Base-by-base conservation (phyloP, 2,797 vertebrate species). In the Lutjanus argentimaculatus region DNA sequence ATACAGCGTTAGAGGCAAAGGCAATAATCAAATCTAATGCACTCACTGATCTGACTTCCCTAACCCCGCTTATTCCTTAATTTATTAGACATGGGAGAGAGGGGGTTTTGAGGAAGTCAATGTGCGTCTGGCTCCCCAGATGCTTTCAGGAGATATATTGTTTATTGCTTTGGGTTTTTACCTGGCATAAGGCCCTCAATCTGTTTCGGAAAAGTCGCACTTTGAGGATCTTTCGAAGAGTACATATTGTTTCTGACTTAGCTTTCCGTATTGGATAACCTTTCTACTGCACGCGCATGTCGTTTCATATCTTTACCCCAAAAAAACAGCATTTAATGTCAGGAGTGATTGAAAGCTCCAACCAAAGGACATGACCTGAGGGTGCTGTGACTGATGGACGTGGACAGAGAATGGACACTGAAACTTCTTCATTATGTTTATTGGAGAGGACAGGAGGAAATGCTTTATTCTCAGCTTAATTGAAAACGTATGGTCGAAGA, bases 11-110 rank as follows among this genome's bases (percentile, higher is more conserved):
- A 74, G 89, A 94, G 92, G 93, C 88, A 93, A 93, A 88, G 83
- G 84, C 89, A 92, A 91, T 95, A 95, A 96, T 95, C 94, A 94
- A 92, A 95, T 95, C 90, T 91, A 91, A 93, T 87, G 92, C 87
- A 79, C 87, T 82, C 66, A 67, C 80, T 85, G 90, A 93, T 91
- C 90, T 93, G 92, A 93, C 93, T 95, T 85, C 79, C 77, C 86
- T 92, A 94, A 94, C 91, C 93, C 80, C 62, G 42, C 91, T 92
- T 89, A 92, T 93, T 89, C 91, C 88, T 92, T 93, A 94, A 95
- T 95, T 95, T 95, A 95, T 95, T 95, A 95, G 92, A 95, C 92
- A 88, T 79, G 84, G 89, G 87, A 88, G 72, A 81, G 61, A 73
- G 77, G 65, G 71, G 59, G 48, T 77, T 82, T 75, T 69, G 82